Evolutionary conservation across 2,797 vertebrate species (phyloP).

Genomic region (Galago senegalensis): DNA sequence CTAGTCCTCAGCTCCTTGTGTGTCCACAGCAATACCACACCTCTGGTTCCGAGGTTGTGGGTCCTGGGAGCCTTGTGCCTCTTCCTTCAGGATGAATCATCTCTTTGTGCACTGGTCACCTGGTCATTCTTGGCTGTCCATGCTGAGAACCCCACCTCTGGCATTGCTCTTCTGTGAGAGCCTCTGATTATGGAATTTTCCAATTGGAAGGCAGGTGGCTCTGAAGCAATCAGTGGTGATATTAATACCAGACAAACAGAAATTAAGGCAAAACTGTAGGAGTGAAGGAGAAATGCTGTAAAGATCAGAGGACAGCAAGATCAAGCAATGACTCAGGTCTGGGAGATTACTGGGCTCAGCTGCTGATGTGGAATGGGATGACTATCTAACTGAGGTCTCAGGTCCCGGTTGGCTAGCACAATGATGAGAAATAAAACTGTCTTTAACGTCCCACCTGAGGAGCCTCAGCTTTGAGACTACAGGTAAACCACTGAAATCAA

Average conservation of each 20-base stretch:
- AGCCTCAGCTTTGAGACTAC: background rate
- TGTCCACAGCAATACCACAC: fast-evolving
- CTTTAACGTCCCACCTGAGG: background rate
- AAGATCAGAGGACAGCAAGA: background rate
- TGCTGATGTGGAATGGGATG: background rate
- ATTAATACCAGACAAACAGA: background rate
- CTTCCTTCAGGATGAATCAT: background rate
- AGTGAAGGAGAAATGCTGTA: background rate
- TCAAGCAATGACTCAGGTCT: background rate
- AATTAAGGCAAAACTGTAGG: background rate
- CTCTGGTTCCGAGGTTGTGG: background rate
- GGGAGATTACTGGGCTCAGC: background rate
- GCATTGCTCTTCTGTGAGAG: background rate
- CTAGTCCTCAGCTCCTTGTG: background rate
- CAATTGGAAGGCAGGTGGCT: background rate
- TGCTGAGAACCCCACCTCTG: background rate
- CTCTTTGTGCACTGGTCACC: fast-evolving
- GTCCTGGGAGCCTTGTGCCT: background rate
- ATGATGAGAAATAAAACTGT: background rate
- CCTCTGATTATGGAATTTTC: background rate
- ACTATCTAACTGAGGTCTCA: background rate
- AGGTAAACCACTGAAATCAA: background rate
- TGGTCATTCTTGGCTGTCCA: too few relatives aligned
- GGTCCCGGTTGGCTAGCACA: background rate
- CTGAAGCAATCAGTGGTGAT: background rate